Conservation (phyloP, 2,797 vertebrate species). For the Allobates femoralis region DNA sequence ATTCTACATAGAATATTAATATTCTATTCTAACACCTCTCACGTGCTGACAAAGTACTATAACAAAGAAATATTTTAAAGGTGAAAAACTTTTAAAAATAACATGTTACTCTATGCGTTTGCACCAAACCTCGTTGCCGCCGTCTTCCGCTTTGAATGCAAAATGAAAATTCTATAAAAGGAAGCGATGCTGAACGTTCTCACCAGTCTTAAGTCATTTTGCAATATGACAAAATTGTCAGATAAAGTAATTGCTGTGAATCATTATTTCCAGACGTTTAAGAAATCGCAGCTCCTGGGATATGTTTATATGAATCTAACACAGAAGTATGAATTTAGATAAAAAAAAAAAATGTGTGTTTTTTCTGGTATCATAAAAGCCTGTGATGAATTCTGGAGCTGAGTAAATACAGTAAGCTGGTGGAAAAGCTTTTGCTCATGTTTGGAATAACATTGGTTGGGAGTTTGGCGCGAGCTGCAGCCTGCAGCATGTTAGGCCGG, state of each 20-base stretch:
- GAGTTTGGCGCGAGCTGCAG: slow-evolving; percentile 54
- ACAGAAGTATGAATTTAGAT: slow-evolving; percentile 24
- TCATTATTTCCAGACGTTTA: slow-evolving; percentile 37
- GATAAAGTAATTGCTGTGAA: slow-evolving; percentile 27
- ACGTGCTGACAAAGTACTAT: too few species aligned
- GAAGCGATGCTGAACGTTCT: not conserved
- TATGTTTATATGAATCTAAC: not conserved
- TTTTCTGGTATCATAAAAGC: slow-evolving; percentile 9
- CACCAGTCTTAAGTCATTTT: not conserved
- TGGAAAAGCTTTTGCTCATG: slow-evolving; percentile 67
- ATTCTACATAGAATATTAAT: too few species aligned
- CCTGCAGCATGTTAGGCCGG: slow-evolving; percentile 63
- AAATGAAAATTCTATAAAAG: slow-evolving; percentile 15
- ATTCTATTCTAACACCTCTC: too few species aligned
- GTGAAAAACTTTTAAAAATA: not conserved
- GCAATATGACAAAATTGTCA: slow-evolving; percentile 7
- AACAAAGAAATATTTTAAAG: too few species aligned
- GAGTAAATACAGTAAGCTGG: slow-evolving; percentile 71
- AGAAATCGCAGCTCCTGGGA: not conserved
- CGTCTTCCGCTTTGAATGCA: not conserved
- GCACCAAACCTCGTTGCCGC: not conserved
- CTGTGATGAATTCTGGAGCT: slow-evolving; percentile 64
- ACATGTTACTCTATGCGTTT: not conserved
- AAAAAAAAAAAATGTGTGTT: not conserved
- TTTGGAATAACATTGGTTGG: slow-evolving; percentile 72